These are phyloP conservation scores for Picathartes gymnocephalus DNA, from an alignment of 2,113 vertebrate genomes.

Conservation along the genomic window DNA sequence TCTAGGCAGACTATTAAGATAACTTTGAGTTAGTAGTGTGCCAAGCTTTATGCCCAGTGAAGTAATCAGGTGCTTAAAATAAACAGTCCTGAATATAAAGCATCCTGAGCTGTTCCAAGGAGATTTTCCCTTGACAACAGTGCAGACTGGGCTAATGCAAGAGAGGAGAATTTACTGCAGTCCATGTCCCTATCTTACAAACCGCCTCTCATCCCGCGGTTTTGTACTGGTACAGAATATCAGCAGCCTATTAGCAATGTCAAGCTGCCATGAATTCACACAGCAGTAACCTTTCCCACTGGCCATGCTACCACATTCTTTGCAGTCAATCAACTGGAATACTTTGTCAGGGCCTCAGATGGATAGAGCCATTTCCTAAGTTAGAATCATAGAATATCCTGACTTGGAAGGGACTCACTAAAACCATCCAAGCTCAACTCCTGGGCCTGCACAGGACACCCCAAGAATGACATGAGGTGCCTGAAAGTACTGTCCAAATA, in stretches of 20 bases:
- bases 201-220: not conserved
- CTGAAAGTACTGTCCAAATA: not conserved
- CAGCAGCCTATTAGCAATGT: not conserved
- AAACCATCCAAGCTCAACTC: not conserved
- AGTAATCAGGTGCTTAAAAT: conserved; percentile 31
- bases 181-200: not conserved
- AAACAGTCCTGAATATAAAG: not conserved
- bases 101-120: conserved; percentile 20
- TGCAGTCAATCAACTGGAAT: not conserved
- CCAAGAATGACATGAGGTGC: not conserved
- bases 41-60: not conserved
- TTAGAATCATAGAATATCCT: not conserved
- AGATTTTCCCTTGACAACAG: not conserved
- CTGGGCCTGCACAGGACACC: not conserved
- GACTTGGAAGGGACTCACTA: not conserved
- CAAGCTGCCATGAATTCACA: not conserved
- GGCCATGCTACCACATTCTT: not conserved
- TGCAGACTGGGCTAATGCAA: not conserved
- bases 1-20: not conserved
- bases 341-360: not conserved
- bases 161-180: not conserved
- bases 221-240: not conserved
- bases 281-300: not conserved
- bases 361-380: not conserved
- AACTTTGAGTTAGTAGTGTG: not conserved